Base-by-base conservation (phyloP, 2,888 invertebrate genomes). In the Drosophila rellima region DNA sequence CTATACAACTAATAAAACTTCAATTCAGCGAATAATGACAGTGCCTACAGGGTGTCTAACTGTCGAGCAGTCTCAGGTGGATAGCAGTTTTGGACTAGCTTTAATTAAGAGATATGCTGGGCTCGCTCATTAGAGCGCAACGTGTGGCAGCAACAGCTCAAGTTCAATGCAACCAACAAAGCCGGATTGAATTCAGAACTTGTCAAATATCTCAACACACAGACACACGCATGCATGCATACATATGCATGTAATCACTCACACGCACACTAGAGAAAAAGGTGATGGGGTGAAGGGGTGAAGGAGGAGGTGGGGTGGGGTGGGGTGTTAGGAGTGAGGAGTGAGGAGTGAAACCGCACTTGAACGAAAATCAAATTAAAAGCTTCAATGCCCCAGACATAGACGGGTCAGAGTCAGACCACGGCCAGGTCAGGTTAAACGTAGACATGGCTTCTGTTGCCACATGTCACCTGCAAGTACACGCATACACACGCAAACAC, bases 351-450 rank as follows among this genome's bases (percentile, higher is more conserved):
- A 90, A 89, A 89, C 90, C 85, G 83, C 89, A 89, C 90, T 89
- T 83, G 90, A 88, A 86, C 87, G 87, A 89, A 90, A 88, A 90
- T 88, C 87, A 88, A 88, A 88, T 88, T 87, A 88, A 88, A 88
- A 87, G 89, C 87, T 88, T 83, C 78, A 88, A 80, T 87, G 82
- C 84, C 69, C 72, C 74, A 83, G 87, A 82, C 83, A 65, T 45
- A 69, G 69, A 72, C 51, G 74, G 73, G 73, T 77, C 66, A 45
- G 62, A 60, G 55, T 11, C 23, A 45, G 63, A 70, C 61, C 75
- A 76, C 64, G 69, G 44, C 13, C 33, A 56, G 44, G 44, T 56
- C 70, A 74, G 79, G 57, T 69, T 66, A 70, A 61, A 66, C 78
- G 51, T 65, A 68, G 79, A 76, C 75, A 69, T 78, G 79, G 79